Evolutionary conservation across 2,888 invertebrate species (phyloP).

Genomic region (Reticulitermes lucifugus): DNA sequence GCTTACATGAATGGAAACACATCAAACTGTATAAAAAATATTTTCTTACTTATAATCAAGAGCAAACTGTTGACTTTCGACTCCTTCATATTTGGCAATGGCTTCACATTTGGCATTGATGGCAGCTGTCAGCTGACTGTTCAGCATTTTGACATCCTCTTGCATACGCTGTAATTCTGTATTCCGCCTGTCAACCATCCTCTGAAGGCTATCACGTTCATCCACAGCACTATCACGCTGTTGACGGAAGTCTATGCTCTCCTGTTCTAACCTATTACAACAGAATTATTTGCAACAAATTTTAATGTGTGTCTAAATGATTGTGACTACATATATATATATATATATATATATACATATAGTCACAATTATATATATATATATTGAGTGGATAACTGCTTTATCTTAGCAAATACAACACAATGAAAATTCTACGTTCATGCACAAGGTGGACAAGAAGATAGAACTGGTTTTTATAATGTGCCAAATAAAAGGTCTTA

Average conservation of each 20-base stretch:
- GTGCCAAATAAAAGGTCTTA: no score
- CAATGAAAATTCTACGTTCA: no score
- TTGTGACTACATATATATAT: no score
- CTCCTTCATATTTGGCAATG: conserved; percentile 81
- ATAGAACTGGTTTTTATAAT: no score
- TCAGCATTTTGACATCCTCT: conserved; percentile 74
- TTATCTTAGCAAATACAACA: no score
- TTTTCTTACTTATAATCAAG: conserved; percentile 75
- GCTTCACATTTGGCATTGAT: conserved; percentile 88
- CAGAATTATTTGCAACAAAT: background rate
- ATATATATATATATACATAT: no score
- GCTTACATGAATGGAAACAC: no score
- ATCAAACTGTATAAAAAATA: background rate
- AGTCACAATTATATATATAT: no score
- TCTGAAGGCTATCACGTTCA: conserved; percentile 79
- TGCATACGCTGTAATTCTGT: conserved; percentile 79
- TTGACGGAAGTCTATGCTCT: conserved; percentile 74
- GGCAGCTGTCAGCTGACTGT: conserved; percentile 80
- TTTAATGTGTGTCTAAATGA: no score
- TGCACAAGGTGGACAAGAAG: no score
- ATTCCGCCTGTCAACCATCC: conserved; percentile 78
- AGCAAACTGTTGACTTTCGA: conserved; percentile 82
- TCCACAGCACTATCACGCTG: conserved; percentile 78
- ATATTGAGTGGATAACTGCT: no score
- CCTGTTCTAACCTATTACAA: conserved; percentile 68